Percentiles rank a stretch among this genome's conserved stretches.
phyloP scores from a whole-genome alignment of 2,113 vertebrate species.

The Acrocephalus kingi region DNA sequence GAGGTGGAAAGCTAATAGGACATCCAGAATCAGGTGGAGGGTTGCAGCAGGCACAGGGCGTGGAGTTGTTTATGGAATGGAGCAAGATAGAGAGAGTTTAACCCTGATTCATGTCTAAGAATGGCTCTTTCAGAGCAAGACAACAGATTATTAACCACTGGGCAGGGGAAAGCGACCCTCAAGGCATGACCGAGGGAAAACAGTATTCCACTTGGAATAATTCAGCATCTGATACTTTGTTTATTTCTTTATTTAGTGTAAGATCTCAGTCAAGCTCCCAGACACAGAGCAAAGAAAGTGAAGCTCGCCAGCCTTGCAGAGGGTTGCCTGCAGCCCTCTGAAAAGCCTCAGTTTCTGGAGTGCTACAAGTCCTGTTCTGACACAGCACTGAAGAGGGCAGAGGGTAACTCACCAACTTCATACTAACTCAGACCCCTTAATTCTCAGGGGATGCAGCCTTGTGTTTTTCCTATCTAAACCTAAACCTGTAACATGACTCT shows the following conservation, averaged over 20 bases:
- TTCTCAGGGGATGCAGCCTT: neutral
- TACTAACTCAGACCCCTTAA: too few species aligned
- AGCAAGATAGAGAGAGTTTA: neutral
- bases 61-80: neutral
- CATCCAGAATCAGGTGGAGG: neutral
- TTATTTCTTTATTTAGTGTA: neutral
- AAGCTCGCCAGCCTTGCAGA: neutral
- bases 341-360: neutral
- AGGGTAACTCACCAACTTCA: neutral
- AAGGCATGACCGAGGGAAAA: neutral
- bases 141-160: neutral
- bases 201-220: neutral
- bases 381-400: neutral
- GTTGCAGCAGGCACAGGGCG: neutral
- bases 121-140: neutral
- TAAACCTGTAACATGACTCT: neutral
- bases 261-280: neutral
- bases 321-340: neutral
- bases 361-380: neutral
- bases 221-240: neutral
- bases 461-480: neutral
- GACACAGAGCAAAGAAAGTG: neutral
- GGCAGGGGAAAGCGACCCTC: neutral
- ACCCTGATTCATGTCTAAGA: neutral
- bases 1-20: neutral